A percentile compares a stretch with the other conserved stretches of the same genome.
Conservation (phyloP, 2,113 vertebrate genomes). For the Halichoerus grypus region DNA sequence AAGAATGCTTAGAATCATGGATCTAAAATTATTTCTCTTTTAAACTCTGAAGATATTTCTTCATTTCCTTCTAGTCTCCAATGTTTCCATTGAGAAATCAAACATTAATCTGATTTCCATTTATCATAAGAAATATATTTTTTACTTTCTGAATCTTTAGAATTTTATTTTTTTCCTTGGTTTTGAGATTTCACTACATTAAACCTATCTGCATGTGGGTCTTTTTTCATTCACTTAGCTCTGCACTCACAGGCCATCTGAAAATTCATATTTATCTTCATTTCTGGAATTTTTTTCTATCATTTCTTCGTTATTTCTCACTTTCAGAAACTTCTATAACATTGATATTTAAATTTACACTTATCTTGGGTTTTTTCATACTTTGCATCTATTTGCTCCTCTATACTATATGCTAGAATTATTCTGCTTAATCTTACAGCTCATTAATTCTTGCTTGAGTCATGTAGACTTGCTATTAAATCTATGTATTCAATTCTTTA, state of each 20-base stretch:
- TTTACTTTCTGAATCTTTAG: not conserved
- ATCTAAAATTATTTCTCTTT: not conserved
- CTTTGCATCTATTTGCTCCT: not conserved
- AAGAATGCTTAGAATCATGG: not conserved
- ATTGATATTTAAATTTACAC: not conserved
- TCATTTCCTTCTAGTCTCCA: not conserved
- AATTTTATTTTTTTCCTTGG: not conserved
- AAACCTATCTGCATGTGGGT: not conserved
- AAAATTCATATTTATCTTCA: not conserved
- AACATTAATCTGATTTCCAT: not conserved
- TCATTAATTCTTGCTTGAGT: constrained; percentile 7
- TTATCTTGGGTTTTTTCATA: not conserved
- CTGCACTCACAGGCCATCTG: not conserved
- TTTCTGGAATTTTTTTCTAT: not conserved
- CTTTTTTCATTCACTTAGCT: not conserved
- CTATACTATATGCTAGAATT: not conserved
- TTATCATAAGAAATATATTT: not conserved
- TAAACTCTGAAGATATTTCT: not conserved
- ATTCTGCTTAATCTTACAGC: constrained; percentile 15
- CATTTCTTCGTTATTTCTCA: not conserved
- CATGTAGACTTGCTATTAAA: not conserved
- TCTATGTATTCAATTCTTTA: not conserved
- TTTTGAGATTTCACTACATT: not conserved
- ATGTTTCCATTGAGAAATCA: not conserved
- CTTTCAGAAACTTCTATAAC: not conserved